Conservation (phyloP, 2,888 invertebrate genomes). For the Cynaeus angustus region DNA sequence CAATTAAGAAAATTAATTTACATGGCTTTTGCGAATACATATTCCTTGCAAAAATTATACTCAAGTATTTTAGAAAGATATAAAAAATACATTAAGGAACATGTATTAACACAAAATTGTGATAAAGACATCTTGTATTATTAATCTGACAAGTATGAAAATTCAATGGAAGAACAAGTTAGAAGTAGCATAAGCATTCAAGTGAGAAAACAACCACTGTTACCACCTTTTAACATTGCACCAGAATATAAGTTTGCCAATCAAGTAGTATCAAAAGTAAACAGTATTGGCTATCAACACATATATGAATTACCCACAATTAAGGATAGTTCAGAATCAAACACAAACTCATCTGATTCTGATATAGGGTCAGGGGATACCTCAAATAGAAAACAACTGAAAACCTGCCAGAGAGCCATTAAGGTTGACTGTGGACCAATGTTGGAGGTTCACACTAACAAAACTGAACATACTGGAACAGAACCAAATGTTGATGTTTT, state of each 20-base stretch:
- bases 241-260: constrained; percentile 21
- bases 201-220: constrained; percentile 32
- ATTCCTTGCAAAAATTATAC: constrained; percentile 31
- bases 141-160: constrained; percentile 28
- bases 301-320: constrained; percentile 29
- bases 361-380: constrained; percentile 27
- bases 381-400: constrained; percentile 34
- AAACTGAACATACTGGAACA: too few species aligned
- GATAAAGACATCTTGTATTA: constrained; percentile 35
- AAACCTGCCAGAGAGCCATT: constrained; percentile 42
- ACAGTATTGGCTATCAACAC: constrained; percentile 35
- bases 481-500: constrained; percentile 45
- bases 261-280: constrained; percentile 37
- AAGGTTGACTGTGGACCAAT: constrained; percentile 40
- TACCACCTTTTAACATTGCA: constrained; percentile 33
- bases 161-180: too few species aligned
- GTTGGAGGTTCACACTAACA: constrained; percentile 37
- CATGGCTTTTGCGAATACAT: constrained; percentile 25
- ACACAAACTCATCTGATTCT: constrained; percentile 26
- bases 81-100: constrained; percentile 28
- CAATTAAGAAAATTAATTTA: constrained; percentile 26
- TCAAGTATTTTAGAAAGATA: constrained; percentile 24
- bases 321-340: constrained; percentile 41
- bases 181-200: constrained; percentile 28
- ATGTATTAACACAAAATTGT: constrained; percentile 22